These are phyloP conservation scores for Anagrus nilaparvatae DNA, from an alignment of 1,140 invertebrate genomes.

Conservation along the genomic window DNA sequence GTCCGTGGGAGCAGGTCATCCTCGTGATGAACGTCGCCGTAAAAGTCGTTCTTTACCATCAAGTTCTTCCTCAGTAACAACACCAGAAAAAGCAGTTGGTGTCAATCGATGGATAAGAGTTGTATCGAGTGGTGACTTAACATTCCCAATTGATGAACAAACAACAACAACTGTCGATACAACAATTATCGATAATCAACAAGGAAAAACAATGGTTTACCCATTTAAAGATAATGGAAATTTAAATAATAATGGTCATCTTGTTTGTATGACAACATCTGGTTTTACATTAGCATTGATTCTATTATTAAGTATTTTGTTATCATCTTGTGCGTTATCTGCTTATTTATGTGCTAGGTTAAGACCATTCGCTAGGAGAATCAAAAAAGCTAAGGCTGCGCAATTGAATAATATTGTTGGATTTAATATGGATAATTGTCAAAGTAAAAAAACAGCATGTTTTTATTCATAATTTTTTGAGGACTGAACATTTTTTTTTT, in stretches of 20 bases:
- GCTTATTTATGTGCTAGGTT: conserved; percentile 71
- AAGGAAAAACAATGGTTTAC: conserved; percentile 58
- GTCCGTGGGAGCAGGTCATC: conserved; percentile 44
- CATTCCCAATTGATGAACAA: conserved; percentile 64
- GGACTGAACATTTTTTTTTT: too few species aligned
- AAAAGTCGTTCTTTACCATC: conserved; percentile 48
- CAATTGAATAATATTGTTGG: too few species aligned
- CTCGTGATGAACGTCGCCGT: conserved; percentile 64
- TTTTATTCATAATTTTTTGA: too few species aligned
- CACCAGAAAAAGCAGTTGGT: conserved; percentile 65
- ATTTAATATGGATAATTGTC: too few species aligned
- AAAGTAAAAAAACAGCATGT: too few species aligned
- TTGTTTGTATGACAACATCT: conserved; percentile 84
- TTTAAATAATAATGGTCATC: too few species aligned
- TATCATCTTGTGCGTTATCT: conserved; percentile 74
- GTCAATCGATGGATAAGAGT: conserved; percentile 75
- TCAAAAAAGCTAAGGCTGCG: too few species aligned
- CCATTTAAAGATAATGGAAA: conserved; percentile 39
- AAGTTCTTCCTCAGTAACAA: conserved; percentile 25
- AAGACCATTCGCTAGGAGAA: conserved; percentile 50
- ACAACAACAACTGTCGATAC: conserved; percentile 19
- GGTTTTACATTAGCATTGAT: conserved; percentile 78
- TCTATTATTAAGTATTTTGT: conserved; percentile 64
- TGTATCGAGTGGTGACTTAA: conserved; percentile 75
- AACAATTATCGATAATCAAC: conserved; percentile 32